A percentile compares a stretch with the other conserved stretches of the same genome.
Conservation (phyloP, 2,888 invertebrate species). For the Cheilosia impressa region DNA sequence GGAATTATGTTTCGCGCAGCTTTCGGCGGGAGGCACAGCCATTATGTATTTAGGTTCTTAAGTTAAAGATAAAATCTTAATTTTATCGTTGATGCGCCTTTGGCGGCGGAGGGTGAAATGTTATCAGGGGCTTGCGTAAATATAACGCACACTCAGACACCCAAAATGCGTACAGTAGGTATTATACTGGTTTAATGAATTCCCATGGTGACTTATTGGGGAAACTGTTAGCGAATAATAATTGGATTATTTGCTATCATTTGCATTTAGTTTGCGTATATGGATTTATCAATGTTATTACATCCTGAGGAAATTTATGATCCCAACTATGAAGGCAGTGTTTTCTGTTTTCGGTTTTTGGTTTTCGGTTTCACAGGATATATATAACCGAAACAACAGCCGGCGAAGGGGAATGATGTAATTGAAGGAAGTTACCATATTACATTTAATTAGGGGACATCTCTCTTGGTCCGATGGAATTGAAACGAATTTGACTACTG, state of each 20-base stretch:
- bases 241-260: constrained; percentile 64
- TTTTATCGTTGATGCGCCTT: constrained; percentile 66
- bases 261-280: constrained; percentile 48
- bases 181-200: constrained; percentile 44
- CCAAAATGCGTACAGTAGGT: constrained; percentile 1
- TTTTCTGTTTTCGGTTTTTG: not conserved
- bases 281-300: constrained; percentile 30
- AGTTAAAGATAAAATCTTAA: constrained; percentile 72
- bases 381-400: not conserved
- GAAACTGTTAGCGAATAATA: constrained; percentile 63
- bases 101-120: constrained; percentile 33
- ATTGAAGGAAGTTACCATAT: constrained; percentile 13
- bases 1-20: constrained; percentile 46
- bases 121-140: constrained; percentile 14
- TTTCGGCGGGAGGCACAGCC: constrained; percentile 38
- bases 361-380: not conserved
- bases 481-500: constrained; percentile 13
- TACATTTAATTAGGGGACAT: constrained; percentile 36
- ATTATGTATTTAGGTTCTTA: constrained; percentile 71
- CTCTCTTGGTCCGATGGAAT: constrained; percentile 24
- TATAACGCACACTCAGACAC: constrained; percentile 9
- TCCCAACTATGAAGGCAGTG: not conserved
- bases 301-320: constrained; percentile 24
- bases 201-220: constrained; percentile 52
- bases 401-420: not conserved